A percentile compares a stretch with the other conserved stretches of the same genome.
Conservation (phyloP, 1,140 invertebrate species). For the Drosophila equinoxialis region DNA sequence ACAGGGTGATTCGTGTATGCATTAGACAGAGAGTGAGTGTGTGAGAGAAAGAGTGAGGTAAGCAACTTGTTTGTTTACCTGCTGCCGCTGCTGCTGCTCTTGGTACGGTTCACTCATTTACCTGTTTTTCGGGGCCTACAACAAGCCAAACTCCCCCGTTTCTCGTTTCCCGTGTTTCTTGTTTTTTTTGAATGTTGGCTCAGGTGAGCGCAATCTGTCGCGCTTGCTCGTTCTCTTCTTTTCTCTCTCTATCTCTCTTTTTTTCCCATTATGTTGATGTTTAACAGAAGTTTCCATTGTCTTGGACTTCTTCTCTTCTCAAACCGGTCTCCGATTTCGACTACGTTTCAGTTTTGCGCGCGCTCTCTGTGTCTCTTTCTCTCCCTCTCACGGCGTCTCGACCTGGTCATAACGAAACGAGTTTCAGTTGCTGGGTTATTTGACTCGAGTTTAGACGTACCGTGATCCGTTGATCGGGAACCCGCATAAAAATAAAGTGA, state of each 20-base stretch:
- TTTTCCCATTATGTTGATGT: slow-evolving; percentile 10
- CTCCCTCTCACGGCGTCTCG: slow-evolving; percentile 25
- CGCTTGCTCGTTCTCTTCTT: background rate
- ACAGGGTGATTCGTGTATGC: slow-evolving; percentile 53
- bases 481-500: slow-evolving; percentile 30
- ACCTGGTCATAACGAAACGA: slow-evolving; percentile 62
- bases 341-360: background rate
- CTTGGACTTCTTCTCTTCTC: slow-evolving; percentile 12
- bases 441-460: slow-evolving; percentile 64
- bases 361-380: slow-evolving; percentile 8
- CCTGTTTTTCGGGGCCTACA: slow-evolving; percentile 54
- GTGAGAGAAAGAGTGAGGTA: background rate
- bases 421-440: slow-evolving; percentile 74
- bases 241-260: slow-evolving; percentile 2
- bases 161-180: slow-evolving; percentile 31
- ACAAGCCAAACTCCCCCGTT: slow-evolving; percentile 63
- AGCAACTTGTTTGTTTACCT: slow-evolving; percentile 64
- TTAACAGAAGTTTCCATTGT: slow-evolving; percentile 6
- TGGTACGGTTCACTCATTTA: slow-evolving; percentile 46
- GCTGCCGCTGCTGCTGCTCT: slow-evolving; percentile 41
- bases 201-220: slow-evolving; percentile 39
- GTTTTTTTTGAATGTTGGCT: slow-evolving; percentile 37
- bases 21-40: slow-evolving; percentile 4
- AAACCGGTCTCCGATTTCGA: slow-evolving; percentile 19
- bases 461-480: slow-evolving; percentile 25